A percentile compares a stretch with the other conserved stretches of the same genome.
These are phyloP conservation scores for Eurystomus gularis DNA, from an alignment of 2,113 vertebrate genomes.

Conservation along the genomic window DNA sequence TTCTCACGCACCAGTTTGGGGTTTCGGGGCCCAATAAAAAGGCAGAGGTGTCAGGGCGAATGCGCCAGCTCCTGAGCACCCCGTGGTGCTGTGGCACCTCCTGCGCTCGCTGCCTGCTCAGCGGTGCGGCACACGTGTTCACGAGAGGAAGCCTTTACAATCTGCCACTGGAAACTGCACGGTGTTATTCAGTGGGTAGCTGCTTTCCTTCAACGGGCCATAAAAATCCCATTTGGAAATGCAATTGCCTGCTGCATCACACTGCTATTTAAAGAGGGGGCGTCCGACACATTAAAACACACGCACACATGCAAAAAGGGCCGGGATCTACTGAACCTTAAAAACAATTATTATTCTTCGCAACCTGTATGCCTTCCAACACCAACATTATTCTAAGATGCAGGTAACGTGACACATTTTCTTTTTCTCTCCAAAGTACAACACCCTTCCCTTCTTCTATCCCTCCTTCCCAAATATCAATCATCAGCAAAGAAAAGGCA, in stretches of 20 bases:
- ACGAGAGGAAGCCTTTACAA: neutral
- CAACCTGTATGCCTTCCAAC: slow-evolving; percentile 41
- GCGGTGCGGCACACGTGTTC: neutral
- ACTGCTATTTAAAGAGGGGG: slow-evolving; percentile 11
- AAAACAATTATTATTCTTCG: slow-evolving; percentile 39
- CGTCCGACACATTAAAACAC: neutral
- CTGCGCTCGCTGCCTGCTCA: accelerated
- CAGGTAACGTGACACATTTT: slow-evolving; percentile 71
- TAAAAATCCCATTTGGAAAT: slow-evolving; percentile 65
- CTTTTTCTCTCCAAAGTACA: slow-evolving; percentile 53
- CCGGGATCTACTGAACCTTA: slow-evolving; percentile 50
- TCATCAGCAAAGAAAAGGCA: slow-evolving; percentile 75
- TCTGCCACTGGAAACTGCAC: neutral
- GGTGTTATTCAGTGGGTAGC: slow-evolving; percentile 27
- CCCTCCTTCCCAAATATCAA: slow-evolving; percentile 69
- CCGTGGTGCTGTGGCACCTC: neutral
- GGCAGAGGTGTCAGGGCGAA: neutral
- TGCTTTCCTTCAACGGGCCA: slow-evolving; percentile 59
- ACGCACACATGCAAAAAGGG: neutral
- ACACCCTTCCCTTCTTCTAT: slow-evolving; percentile 59
- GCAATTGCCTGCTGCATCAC: slow-evolving; percentile 21
- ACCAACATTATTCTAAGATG: slow-evolving; percentile 66
- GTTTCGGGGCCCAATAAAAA: neutral
- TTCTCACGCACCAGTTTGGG: neutral
- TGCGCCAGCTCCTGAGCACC: neutral